phyloP scores from a whole-genome alignment of 2,797 vertebrate species.

The Tenualosa thibaudeaui region DNA sequence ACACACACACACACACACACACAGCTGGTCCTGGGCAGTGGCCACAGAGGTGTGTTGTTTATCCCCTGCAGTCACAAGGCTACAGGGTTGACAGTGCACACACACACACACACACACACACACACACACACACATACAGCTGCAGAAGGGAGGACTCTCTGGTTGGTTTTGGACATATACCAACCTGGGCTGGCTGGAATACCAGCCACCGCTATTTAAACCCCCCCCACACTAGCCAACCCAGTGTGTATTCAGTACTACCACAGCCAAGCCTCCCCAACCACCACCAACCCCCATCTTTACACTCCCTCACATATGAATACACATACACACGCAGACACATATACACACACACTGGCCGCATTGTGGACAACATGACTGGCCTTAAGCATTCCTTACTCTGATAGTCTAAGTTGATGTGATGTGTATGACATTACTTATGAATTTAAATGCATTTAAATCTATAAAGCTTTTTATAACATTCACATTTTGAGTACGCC shows the following conservation, averaged over 20 bases:
- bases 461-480: too few relatives aligned
- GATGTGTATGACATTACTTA: too few relatives aligned
- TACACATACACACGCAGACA: neutral
- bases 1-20: conserved; percentile 24
- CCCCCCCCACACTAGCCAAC: neutral
- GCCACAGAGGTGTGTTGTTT: conserved; percentile 46
- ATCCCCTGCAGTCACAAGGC: conserved; percentile 2
- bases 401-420: too few relatives aligned
- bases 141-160: neutral
- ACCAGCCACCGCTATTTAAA: neutral
- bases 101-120: neutral
- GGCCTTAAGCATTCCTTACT: too few relatives aligned
- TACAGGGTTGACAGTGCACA: neutral
- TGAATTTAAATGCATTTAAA: too few relatives aligned
- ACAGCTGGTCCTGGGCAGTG: conserved; percentile 41
- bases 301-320: neutral
- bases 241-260: neutral
- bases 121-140: neutral
- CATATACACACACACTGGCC: neutral
- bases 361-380: neutral
- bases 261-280: neutral
- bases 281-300: neutral
- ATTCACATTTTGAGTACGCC: too few relatives aligned
- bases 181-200: too few relatives aligned
- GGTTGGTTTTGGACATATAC: neutral